These are phyloP conservation scores for Xyliphius kryptos DNA, from an alignment of 2,113 vertebrate species.

Conservation along the genomic window DNA sequence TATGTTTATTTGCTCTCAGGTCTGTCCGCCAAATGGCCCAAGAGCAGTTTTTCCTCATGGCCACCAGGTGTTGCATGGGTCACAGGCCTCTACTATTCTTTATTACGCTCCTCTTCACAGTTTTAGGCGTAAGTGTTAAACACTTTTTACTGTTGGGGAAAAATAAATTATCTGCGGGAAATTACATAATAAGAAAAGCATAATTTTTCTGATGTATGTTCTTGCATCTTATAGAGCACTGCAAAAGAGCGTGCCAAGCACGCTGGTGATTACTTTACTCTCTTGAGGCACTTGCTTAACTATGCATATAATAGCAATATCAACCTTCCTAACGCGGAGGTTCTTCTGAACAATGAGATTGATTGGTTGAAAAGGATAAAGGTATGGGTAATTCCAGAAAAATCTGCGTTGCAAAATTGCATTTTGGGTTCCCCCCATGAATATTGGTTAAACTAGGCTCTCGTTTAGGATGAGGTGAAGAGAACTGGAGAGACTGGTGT, in stretches of 20 bases:
- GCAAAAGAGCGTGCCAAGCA: constrained; percentile 93
- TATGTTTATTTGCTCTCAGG: too few relatives aligned
- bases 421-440: too few relatives aligned
- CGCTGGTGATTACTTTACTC: constrained; percentile 92
- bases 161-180: too few relatives aligned
- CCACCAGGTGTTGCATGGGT: constrained; percentile 97
- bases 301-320: constrained; percentile 98
- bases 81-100: constrained; percentile 97
- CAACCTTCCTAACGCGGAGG: constrained; percentile 94
- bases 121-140: constrained; percentile 78
- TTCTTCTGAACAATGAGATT: constrained; percentile 98
- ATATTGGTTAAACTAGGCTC: too few relatives aligned
- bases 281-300: constrained; percentile 90
- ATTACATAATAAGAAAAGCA: too few relatives aligned
- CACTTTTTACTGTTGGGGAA: too few relatives aligned
- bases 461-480: constrained; percentile 95
- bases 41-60: constrained; percentile 98
- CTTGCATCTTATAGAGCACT: constrained; percentile 71
- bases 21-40: constrained; percentile 97
- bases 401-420: too few relatives aligned
- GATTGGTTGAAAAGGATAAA: constrained; percentile 96
- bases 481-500: constrained; percentile 93
- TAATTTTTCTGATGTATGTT: too few relatives aligned
- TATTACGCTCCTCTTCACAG: constrained; percentile 96
- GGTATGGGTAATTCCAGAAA: too few relatives aligned